These are phyloP conservation scores for Plectropomus leopardus DNA, from an alignment of 2,113 vertebrate species.

Conservation along the genomic window DNA sequence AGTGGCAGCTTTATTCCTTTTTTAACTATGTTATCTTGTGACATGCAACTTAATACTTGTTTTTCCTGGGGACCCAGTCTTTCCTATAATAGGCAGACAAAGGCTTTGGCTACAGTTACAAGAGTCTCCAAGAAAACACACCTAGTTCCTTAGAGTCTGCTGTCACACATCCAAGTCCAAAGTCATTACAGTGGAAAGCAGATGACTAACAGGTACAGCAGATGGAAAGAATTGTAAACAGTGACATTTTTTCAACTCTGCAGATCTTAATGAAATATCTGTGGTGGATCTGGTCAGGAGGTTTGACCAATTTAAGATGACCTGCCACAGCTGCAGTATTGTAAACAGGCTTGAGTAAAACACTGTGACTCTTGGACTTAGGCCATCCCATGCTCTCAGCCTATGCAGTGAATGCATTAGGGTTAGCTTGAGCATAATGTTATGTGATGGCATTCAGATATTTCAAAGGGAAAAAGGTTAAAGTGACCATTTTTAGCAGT, in stretches of 20 bases:
- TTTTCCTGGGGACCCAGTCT: neutral
- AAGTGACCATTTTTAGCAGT: neutral
- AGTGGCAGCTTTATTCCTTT: neutral
- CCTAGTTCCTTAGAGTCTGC: slow-evolving; percentile 4
- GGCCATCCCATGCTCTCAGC: neutral
- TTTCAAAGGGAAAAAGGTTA: slow-evolving; percentile 4
- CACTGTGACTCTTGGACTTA: neutral
- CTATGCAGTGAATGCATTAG: neutral
- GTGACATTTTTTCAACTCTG: neutral
- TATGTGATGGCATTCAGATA: neutral
- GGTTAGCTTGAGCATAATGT: slow-evolving; percentile 2
- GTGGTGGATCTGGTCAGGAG: neutral
- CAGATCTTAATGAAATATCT: neutral
- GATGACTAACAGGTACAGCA: slow-evolving; percentile 33
- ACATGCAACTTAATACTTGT: neutral
- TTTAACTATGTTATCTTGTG: neutral
- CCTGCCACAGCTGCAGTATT: neutral
- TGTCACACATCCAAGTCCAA: neutral
- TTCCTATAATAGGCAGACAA: neutral
- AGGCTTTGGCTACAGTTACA: neutral
- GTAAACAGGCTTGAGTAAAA: slow-evolving; percentile 21
- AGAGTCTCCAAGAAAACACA: neutral
- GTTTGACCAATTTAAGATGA: neutral
- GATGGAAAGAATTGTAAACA: slow-evolving; percentile 35
- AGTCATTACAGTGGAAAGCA: slow-evolving; percentile 19